A percentile compares a stretch with the other conserved stretches of the same genome.
These are phyloP conservation scores for Acanthococcus lagerstroemiae DNA, from an alignment of 2,888 invertebrate species.

Conservation along the genomic window DNA sequence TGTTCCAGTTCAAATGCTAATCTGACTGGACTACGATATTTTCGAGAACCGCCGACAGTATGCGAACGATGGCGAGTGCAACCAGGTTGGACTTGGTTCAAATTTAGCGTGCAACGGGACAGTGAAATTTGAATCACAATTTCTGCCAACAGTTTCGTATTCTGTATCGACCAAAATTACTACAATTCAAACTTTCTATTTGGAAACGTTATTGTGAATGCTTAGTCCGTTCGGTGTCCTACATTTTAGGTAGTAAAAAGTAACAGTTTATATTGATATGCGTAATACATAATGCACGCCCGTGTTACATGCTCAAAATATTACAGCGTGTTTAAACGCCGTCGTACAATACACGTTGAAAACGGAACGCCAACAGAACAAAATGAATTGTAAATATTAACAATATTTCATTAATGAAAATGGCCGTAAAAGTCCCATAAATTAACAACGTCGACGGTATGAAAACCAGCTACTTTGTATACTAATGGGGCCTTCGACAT, in stretches of 20 bases:
- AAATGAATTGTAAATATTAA: neutral
- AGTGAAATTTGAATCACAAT: too few species aligned
- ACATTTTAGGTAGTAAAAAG: slow-evolving; percentile 28
- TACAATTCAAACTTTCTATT: slow-evolving; percentile 21
- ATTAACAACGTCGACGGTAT: too few species aligned
- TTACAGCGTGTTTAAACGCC: neutral
- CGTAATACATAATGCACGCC: slow-evolving; percentile 20
- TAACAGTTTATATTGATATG: slow-evolving; percentile 28
- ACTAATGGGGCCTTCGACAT: too few species aligned
- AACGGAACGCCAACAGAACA: neutral
- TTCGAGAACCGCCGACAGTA: too few species aligned
- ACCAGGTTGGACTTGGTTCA: too few species aligned
- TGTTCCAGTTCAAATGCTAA: too few species aligned
- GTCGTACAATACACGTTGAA: neutral
- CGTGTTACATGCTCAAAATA: slow-evolving; percentile 20
- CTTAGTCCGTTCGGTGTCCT: slow-evolving; percentile 21
- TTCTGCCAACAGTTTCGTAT: too few species aligned
- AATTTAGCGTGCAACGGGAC: too few species aligned
- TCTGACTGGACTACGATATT: too few species aligned
- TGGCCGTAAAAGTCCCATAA: neutral
- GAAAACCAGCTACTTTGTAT: too few species aligned
- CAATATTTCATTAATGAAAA: neutral
- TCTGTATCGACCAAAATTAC: neutral
- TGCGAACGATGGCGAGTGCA: too few species aligned
- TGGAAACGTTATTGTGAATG: slow-evolving; percentile 14